Percentiles rank a stretch among this genome's conserved stretches.
Evolutionary conservation across 2,888 invertebrate species (phyloP).

Genomic region (Agelastica alni): DNA sequence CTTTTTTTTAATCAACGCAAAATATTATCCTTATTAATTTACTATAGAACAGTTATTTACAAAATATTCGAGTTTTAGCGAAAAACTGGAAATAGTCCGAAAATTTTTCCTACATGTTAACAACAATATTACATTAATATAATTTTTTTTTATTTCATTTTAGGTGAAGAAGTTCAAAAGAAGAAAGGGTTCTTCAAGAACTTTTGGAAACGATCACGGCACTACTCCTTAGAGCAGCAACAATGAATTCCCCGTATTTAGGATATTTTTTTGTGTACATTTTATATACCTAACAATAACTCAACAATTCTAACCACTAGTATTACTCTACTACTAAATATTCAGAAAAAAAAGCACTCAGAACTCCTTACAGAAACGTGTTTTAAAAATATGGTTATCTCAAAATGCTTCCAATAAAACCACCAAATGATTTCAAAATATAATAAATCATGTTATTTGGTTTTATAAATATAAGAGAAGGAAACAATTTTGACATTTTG

Average conservation of each 20-base stretch:
- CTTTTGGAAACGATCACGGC: conserved; percentile 86
- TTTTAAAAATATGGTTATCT: no score
- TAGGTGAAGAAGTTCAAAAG: conserved; percentile 76
- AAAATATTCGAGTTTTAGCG: no score
- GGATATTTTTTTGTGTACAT: conserved; percentile 47
- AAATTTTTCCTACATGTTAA: not conserved
- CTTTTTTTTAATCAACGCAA: no score
- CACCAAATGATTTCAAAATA: no score
- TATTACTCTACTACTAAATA: conserved; percentile 44
- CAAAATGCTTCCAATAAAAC: no score
- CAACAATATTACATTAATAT: not conserved
- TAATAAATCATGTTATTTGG: no score
- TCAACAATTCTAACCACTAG: conserved; percentile 45
- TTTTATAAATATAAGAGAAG: not conserved
- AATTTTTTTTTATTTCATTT: conserved; percentile 38
- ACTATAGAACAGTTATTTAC: no score
- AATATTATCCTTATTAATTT: no score
- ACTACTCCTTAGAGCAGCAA: conserved; percentile 86
- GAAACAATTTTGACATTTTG: not conserved
- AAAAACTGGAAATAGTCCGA: no score
- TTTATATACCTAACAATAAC: conserved; percentile 44
- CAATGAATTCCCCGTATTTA: conserved; percentile 54
- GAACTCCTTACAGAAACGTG: conserved; percentile 33
- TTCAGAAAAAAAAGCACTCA: conserved; percentile 35
- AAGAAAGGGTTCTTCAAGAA: conserved; percentile 88